Evolutionary conservation across 2,797 vertebrate species (phyloP), one percentile per base, ranked within the genome.

Genomic region (Characodon lateralis): DNA sequence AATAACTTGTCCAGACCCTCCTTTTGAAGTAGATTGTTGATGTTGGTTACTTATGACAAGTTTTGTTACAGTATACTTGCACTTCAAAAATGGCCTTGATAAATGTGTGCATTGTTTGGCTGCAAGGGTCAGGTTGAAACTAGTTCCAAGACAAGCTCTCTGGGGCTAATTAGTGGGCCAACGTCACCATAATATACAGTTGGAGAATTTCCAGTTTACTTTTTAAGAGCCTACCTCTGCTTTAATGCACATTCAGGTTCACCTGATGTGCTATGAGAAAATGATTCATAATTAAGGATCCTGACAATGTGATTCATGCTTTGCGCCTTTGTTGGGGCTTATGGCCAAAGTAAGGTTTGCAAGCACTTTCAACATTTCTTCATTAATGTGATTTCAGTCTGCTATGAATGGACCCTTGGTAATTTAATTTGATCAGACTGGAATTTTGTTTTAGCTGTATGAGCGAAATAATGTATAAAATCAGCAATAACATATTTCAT

Each of bases 1-100:
- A 10, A 71, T 20, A 26, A 14, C 7, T 46, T 85, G 76, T 85
- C 46, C 66, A 61, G 50, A 65, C 18, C 28, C 50, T 80, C 71
- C 10, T 74, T 24, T 18, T 20, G 59, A 63, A 35, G 18, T 13
- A 35, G 13, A 18, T 61, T 56, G 55, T n/a, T 24, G 24, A 56
- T 82, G 8, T 18, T 70, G 14, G 50, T 63, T 26, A 77, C 12
- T 75, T 76, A 50, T 59, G 70, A 81, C 69, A 63, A 20, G 12
- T 51, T 31, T 41, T 69, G 31, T 35, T 22, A 61, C 28, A 61
- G 14, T 18, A 39, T 35, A 10, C 24, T n/a, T 58, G 56, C n/a
- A 22, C 53, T 55, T 55, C 53, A 24, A 1, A 22, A 55, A 55
- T 7, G 53, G 53, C 53, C 53, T 55, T 55, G 14, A 16, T 16